phyloP scores from a whole-genome alignment of 2,797 vertebrate genomes.

The Myiotriccus ornatus region DNA sequence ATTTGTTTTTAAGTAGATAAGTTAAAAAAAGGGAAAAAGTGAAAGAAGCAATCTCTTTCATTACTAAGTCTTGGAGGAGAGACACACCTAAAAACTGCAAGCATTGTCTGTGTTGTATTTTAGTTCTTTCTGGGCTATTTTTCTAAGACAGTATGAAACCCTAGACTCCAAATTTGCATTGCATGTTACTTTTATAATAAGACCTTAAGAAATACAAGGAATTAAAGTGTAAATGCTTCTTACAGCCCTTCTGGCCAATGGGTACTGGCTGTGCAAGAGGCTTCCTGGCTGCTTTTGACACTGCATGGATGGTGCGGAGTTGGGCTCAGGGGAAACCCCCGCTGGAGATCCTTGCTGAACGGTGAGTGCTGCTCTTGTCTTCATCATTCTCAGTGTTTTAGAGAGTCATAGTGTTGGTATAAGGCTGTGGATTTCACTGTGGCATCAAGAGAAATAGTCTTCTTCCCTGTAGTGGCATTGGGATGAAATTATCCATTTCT shows the following conservation, averaged over 20 bases:
- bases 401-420: neutral
- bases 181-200: neutral
- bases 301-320: conserved; percentile 94
- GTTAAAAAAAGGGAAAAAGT: neutral
- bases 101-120: neutral
- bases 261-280: conserved; percentile 96
- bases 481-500: neutral
- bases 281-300: conserved; percentile 95
- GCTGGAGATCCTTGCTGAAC: conserved; percentile 90
- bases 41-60: neutral
- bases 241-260: conserved; percentile 98
- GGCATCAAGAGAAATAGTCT: neutral
- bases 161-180: neutral
- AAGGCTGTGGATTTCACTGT: neutral
- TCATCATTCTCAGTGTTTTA: neutral
- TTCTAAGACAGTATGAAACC: neutral
- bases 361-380: conserved; percentile 72
- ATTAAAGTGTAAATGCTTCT: neutral
- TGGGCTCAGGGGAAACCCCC: conserved; percentile 88
- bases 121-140: neutral
- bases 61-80: neutral
- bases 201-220: neutral
- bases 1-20: neutral
- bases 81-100: neutral
- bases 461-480: neutral